These are phyloP conservation scores for Simalia tracyae DNA, from an alignment of 2,797 vertebrate species.

Conservation along the genomic window DNA sequence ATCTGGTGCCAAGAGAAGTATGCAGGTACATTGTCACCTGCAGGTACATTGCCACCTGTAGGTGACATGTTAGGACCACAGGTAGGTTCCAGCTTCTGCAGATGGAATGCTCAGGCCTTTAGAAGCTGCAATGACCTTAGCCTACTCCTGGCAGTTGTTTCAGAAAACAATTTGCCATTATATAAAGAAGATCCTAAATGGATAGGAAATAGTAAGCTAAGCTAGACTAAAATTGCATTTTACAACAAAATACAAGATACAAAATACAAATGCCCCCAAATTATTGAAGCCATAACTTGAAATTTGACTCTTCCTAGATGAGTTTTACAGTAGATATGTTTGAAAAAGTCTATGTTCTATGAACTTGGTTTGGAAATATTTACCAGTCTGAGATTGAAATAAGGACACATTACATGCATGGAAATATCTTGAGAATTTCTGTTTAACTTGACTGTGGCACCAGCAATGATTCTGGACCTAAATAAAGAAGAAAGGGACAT, in stretches of 20 bases:
- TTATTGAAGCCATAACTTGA: neutral
- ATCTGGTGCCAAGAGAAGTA: no score
- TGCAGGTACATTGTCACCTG: no score
- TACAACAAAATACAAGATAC: neutral
- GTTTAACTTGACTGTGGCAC: constrained; percentile 14
- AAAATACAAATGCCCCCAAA: neutral
- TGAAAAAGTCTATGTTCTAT: constrained; percentile 1
- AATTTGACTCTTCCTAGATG: constrained; percentile 1
- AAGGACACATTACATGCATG: neutral
- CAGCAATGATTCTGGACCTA: neutral
- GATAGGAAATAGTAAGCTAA: neutral
- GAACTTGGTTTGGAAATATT: constrained; percentile 9
- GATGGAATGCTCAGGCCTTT: no score
- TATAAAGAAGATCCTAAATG: neutral
- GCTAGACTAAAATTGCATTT: neutral
- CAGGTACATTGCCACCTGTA: no score
- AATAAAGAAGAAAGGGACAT: constrained; percentile 18
- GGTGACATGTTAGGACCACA: no score
- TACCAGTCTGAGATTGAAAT: neutral
- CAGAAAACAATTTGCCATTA: neutral
- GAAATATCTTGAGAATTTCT: constrained; percentile 11
- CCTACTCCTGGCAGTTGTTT: neutral
- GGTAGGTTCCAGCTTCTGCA: no score
- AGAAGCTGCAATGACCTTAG: neutral
- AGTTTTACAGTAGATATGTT: neutral